Base-by-base conservation (phyloP, 2,113 vertebrate genomes). In the Cyprinodon variegatus region DNA sequence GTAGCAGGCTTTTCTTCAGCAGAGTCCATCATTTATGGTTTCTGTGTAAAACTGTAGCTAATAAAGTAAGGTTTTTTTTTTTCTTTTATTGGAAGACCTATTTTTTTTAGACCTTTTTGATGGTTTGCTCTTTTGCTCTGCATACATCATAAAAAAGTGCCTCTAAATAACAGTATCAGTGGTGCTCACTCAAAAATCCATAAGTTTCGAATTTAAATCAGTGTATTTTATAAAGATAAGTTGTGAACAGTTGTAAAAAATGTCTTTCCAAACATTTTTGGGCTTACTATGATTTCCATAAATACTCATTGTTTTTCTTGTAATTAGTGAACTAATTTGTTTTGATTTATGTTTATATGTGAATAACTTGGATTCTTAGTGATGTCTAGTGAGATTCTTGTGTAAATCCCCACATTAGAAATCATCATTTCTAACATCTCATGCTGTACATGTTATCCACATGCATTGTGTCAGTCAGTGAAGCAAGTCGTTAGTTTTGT, bases 391-490 rank as follows among this genome's bases (percentile, higher is more conserved):
- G 4, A 20, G 9, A 9, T 17, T 57, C n/a, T 20, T 9, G n/a
- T 57, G 50, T 3, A 15, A 20, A 57, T 2, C 15, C 14, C 13
- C 15, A 5, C 3, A 57, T n/a, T 57, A n/a, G 2, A n/a, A 57
- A 29, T 29, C 20, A 7, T 20, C 50, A 57, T 57, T 57, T 57
- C 9, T 10, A 7, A 57, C n/a, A 20, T 10, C 9, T 57, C 14
- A 12, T 12, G 3, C n/a, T 14, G 38, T 78, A 40, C 71, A 63
- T 81, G 76, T 76, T 80, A 78, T 65, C 14, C 61, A 72, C 72
- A 72, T 39, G 20, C 48, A 13, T 2, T 59, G 39, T 8, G 38
- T 77, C 81, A 65, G 70, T 64, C 82, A 73, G 15, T 0, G 37
- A 60, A 64, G 65, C 65, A 41, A n/a, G 83, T 36, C 53, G 29